Percentiles rank a stretch among this genome's conserved stretches.
phyloP scores from a whole-genome alignment of 2,797 vertebrate species.

The Alosa sapidissima region DNA sequence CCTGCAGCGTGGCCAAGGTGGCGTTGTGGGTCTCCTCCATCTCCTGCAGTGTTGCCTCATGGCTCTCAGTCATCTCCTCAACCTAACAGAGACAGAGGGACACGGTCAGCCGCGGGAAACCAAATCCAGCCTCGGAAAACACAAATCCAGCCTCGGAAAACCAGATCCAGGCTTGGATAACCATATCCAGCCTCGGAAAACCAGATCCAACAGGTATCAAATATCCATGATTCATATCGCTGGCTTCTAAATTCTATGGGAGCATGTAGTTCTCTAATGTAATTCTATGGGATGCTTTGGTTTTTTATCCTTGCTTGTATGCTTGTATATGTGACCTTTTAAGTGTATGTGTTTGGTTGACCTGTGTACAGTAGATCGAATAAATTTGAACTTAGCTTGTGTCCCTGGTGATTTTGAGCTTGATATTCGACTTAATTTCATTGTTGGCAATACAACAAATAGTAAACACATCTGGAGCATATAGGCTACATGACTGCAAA shows the following conservation, averaged over 20 bases:
- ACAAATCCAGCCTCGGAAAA: neutral
- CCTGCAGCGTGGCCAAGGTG: constrained; percentile 80
- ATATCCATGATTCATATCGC: neutral
- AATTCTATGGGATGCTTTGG: no score
- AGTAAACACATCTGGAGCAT: neutral
- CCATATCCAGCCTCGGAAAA: neutral
- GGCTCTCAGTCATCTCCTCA: constrained; percentile 83
- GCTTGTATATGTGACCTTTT: neutral
- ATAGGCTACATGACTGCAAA: neutral
- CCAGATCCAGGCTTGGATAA: neutral
- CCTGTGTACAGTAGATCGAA: neutral
- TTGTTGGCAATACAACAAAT: neutral
- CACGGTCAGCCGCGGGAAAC: neutral
- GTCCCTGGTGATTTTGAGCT: neutral
- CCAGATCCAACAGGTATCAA: neutral
- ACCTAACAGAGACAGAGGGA: constrained; percentile 70
- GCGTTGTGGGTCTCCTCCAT: constrained; percentile 81
- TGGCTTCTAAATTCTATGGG: neutral
- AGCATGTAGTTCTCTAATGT: no score
- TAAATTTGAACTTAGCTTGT: neutral
- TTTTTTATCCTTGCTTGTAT: neutral
- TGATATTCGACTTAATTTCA: neutral
- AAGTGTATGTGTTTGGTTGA: neutral
- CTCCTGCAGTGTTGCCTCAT: constrained; percentile 80
- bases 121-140: neutral